Conservation (phyloP, 2,113 vertebrate species). For the Brachionichthys hirsutus region DNA sequence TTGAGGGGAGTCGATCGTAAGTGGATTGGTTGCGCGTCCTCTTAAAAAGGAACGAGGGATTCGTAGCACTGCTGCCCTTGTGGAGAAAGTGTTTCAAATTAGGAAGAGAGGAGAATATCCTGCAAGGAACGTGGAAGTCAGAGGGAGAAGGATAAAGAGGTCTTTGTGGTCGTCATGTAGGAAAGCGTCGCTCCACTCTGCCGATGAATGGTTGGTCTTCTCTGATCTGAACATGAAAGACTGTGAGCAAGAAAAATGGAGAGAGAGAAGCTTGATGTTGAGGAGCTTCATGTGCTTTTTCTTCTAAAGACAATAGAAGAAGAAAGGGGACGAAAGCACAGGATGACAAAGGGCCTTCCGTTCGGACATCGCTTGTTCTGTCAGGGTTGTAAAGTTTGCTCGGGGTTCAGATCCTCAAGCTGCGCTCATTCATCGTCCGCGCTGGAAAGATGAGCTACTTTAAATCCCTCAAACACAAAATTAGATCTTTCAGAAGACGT, state of each 20-base stretch:
- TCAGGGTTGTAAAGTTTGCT: not conserved
- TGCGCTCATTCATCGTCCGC: too few species aligned
- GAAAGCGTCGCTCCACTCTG: conserved; percentile 51
- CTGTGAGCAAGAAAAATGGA: conserved; percentile 17
- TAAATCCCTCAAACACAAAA: too few species aligned
- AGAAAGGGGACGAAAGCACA: not conserved
- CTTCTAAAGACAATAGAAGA: conserved; percentile 14
- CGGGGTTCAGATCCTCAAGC: too few species aligned
- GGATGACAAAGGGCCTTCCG: conserved; percentile 11
- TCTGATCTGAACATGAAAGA: conserved; percentile 70
- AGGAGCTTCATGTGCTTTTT: conserved; percentile 10
- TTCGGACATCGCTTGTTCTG: not conserved
- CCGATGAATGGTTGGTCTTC: conserved; percentile 59
- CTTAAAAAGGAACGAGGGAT: conserved; percentile 69
- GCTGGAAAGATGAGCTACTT: too few species aligned
- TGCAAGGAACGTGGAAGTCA: conserved; percentile 16
- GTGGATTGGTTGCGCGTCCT: conserved; percentile 71
- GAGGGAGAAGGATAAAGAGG: conserved; percentile 12
- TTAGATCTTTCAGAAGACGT: too few species aligned
- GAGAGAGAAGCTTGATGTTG: conserved; percentile 12
- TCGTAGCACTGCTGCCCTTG: conserved; percentile 74
- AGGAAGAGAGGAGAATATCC: conserved; percentile 30
- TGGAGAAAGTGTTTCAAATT: conserved; percentile 38
- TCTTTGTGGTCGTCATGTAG: conserved; percentile 58
- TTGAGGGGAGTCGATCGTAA: conserved; percentile 58